Percentiles rank a stretch among this genome's conserved stretches.
Evolutionary conservation across 2,113 vertebrate genomes (phyloP).

Genomic region (Turnix velox): DNA sequence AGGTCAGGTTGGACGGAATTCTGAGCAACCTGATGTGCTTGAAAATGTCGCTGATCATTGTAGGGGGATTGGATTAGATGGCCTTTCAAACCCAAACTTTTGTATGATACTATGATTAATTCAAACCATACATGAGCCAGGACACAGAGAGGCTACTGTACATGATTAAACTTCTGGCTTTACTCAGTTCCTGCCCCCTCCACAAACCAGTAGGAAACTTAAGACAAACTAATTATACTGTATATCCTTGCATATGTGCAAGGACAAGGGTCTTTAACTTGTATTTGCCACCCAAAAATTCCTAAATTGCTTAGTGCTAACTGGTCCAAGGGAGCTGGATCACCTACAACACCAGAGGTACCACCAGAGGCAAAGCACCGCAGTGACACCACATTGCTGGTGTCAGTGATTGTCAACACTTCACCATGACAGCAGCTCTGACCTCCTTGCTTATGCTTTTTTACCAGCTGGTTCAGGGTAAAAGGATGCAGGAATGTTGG

Average conservation of each 20-base stretch:
- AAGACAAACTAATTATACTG: background rate
- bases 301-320: background rate
- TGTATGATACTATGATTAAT: background rate
- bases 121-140: background rate
- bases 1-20: background rate
- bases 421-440: background rate
- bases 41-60: background rate
- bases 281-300: background rate
- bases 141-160: background rate
- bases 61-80: background rate
- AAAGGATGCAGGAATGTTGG: background rate
- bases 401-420: background rate
- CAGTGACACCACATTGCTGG: accelerated
- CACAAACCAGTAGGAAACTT: background rate
- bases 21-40: background rate
- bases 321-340: background rate
- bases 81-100: background rate
- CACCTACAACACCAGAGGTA: background rate
- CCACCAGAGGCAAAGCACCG: background rate
- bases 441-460: background rate
- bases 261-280: background rate
- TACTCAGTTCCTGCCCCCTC: background rate
- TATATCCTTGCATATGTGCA: background rate
- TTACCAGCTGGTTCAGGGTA: background rate
- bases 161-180: background rate